phyloP scores from a whole-genome alignment of 2,888 invertebrate species.

The Brassicogethes aeneus region DNA sequence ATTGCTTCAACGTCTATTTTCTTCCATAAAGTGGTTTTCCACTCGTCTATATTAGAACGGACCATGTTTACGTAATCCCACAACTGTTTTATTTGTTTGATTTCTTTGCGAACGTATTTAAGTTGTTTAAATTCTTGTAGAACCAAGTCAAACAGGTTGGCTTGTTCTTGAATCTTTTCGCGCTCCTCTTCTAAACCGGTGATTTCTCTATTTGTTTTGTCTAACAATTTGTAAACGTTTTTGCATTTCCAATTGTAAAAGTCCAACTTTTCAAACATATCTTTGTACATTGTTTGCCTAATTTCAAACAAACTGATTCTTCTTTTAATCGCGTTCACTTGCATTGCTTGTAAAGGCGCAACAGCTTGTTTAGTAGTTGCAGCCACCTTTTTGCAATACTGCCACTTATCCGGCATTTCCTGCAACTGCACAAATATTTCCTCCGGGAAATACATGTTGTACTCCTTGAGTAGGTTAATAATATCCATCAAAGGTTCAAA shows the following conservation, averaged over 20 bases:
- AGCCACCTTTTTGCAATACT: constrained; percentile 71
- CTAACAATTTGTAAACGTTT: constrained; percentile 60
- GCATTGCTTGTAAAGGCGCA: constrained; percentile 79
- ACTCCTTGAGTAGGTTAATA: constrained; percentile 73
- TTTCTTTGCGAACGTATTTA: constrained; percentile 64
- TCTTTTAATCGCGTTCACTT: constrained; percentile 79
- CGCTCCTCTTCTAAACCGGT: constrained; percentile 59
- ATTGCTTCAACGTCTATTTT: constrained; percentile 89
- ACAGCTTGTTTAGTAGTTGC: constrained; percentile 78
- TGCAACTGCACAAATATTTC: constrained; percentile 64
- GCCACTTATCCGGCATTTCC: constrained; percentile 84
- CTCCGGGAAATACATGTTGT: constrained; percentile 81
- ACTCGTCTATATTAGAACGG: constrained; percentile 74
- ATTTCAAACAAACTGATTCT: constrained; percentile 74
- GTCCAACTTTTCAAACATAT: constrained; percentile 54
- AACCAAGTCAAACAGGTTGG: constrained; percentile 75
- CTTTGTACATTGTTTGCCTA: constrained; percentile 66
- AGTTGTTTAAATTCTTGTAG: constrained; percentile 76
- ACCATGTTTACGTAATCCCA: constrained; percentile 88
- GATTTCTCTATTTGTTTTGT: constrained; percentile 60
- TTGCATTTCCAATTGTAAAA: constrained; percentile 56
- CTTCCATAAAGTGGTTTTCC: constrained; percentile 92
- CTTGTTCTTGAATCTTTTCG: constrained; percentile 59
- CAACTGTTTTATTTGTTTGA: constrained; percentile 66
- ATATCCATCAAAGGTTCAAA: constrained; percentile 83